phyloP scores from a whole-genome alignment of 1,140 invertebrate species.

The Acromyrmex heyeri region DNA sequence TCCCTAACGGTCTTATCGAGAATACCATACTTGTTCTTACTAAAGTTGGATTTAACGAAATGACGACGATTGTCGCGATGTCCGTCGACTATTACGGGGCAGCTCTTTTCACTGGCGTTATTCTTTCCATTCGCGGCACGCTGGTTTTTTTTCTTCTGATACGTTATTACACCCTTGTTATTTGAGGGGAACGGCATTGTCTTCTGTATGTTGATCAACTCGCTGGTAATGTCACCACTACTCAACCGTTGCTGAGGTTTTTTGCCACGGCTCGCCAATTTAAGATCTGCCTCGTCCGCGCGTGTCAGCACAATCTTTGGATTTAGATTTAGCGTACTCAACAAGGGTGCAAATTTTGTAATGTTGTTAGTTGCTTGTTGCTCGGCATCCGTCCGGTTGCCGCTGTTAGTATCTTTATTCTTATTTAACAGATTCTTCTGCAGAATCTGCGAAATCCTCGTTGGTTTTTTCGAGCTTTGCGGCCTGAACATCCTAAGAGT shows the following conservation, averaged over 20 bases:
- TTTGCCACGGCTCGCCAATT: slow-evolving; percentile 74
- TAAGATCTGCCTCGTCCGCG: slow-evolving; percentile 81
- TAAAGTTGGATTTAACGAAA: slow-evolving; percentile 75
- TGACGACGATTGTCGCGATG: slow-evolving; percentile 18
- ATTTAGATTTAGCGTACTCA: slow-evolving; percentile 86
- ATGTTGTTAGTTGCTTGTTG: slow-evolving; percentile 67
- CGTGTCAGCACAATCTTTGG: slow-evolving; percentile 87
- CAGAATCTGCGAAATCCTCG: slow-evolving; percentile 73
- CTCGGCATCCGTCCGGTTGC: slow-evolving; percentile 39
- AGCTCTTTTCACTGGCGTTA: slow-evolving; percentile 27
- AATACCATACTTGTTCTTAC: slow-evolving; percentile 81
- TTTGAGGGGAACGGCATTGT: slow-evolving; percentile 80
- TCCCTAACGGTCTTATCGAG: slow-evolving; percentile 80
- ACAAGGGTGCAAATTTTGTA: slow-evolving; percentile 85
- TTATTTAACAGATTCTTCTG: slow-evolving; percentile 79
- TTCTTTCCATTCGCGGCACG: slow-evolving; percentile 10
- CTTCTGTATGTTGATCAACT: slow-evolving; percentile 83
- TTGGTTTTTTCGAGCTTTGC: slow-evolving; percentile 82
- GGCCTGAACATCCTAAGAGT: slow-evolving; percentile 87
- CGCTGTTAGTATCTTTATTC: slow-evolving; percentile 77
- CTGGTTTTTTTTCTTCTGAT: slow-evolving; percentile 80
- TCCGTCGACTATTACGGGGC: neutral
- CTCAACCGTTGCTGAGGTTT: slow-evolving; percentile 80
- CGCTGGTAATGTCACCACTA: slow-evolving; percentile 80
- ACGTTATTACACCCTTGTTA: slow-evolving; percentile 81